Percentiles rank a stretch among this genome's conserved stretches.
phyloP scores from a whole-genome alignment of 2,113 vertebrate species.

The Chlorodrepanis virens region DNA sequence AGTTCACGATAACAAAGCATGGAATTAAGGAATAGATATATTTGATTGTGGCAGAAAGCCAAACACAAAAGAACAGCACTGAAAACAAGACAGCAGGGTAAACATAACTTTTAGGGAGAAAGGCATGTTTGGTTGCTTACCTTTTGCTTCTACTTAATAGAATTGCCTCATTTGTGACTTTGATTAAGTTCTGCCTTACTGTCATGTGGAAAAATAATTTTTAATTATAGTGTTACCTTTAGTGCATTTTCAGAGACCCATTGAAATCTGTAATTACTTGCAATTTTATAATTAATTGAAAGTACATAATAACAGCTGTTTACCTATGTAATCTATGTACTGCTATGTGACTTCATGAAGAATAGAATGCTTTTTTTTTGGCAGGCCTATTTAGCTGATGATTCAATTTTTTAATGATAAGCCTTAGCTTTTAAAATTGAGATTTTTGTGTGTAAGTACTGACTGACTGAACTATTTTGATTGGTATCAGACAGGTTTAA shows the following conservation, averaged over 20 bases:
- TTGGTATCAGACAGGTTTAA: not conserved
- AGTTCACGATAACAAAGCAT: not conserved
- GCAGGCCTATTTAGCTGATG: not conserved
- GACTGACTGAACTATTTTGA: not conserved
- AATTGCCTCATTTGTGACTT: not conserved
- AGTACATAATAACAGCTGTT: not conserved
- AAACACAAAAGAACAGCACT: not conserved
- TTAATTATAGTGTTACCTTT: not conserved
- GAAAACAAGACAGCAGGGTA: not conserved
- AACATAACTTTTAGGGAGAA: not conserved
- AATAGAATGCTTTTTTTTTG: not conserved
- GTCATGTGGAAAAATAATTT: not conserved
- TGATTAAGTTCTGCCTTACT: not conserved
- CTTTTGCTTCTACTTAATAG: not conserved
- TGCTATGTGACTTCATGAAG: not conserved
- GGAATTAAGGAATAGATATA: not conserved
- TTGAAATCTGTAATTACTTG: not conserved
- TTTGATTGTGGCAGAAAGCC: not conserved
- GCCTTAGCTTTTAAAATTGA: not conserved
- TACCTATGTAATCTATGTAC: not conserved
- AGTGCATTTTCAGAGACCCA: not conserved
- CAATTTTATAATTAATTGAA: not conserved
- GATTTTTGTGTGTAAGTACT: not conserved
- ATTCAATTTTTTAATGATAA: not conserved
- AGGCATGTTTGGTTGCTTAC: not conserved